A percentile compares a stretch with the other conserved stretches of the same genome.
Evolutionary conservation across 2,113 vertebrate genomes (phyloP).

Genomic region (Noturus placidus): DNA sequence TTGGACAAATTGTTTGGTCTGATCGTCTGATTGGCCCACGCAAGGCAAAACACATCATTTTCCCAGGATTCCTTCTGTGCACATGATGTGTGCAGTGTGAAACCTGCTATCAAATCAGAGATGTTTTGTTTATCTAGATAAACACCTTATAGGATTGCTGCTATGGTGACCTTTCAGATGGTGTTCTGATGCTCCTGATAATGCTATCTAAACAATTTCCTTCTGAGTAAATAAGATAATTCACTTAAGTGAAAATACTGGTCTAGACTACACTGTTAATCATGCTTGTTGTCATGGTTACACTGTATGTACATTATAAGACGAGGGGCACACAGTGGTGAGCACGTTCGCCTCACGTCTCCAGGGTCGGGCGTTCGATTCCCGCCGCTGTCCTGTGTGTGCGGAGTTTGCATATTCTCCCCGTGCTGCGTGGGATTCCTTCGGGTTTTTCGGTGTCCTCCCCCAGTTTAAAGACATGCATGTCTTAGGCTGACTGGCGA

Average conservation of each 20-base stretch:
- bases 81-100: not conserved
- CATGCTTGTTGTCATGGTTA: not conserved
- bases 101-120: not conserved
- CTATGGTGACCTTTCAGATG: not conserved
- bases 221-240: not conserved
- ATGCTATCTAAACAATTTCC: not conserved
- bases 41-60: not conserved
- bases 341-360: too few species aligned
- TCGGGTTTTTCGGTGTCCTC: too few species aligned
- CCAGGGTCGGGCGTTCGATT: too few species aligned
- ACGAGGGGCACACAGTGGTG: too few species aligned
- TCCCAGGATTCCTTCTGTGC: not conserved
- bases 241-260: not conserved
- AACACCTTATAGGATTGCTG: not conserved
- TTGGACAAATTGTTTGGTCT: conserved; percentile 57
- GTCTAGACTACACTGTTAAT: not conserved
- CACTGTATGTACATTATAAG: not conserved
- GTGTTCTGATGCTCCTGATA: not conserved
- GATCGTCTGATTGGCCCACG: conserved; percentile 42
- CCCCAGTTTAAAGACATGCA: too few species aligned
- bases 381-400: too few species aligned
- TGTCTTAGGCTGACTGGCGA: too few species aligned
- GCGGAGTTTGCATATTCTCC: too few species aligned
- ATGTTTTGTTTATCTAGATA: not conserved
- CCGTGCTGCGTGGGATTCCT: too few species aligned